phyloP scores from a whole-genome alignment of 2,113 vertebrate genomes.

The Camelus dromedarius region DNA sequence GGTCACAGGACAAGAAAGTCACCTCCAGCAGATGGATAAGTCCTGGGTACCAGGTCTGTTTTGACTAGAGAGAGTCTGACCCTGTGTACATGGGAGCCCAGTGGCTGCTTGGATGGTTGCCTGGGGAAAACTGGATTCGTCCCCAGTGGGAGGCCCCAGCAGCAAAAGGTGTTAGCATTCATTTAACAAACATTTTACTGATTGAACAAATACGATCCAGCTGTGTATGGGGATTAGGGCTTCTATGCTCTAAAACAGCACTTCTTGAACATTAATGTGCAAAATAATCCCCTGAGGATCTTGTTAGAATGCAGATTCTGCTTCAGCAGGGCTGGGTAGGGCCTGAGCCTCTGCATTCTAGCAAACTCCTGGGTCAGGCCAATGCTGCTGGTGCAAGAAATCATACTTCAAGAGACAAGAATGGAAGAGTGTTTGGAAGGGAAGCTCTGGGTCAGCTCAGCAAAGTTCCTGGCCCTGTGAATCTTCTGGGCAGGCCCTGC shows the following conservation, averaged over 20 bases:
- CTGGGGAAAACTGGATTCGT: not conserved
- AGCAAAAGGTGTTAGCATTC: not conserved
- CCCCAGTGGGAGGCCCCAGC: not conserved
- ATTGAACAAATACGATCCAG: not conserved
- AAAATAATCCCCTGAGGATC: not conserved
- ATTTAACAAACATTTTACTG: not conserved
- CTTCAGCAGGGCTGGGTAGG: not conserved
- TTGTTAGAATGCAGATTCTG: not conserved
- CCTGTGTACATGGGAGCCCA: too few species aligned
- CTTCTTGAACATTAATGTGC: not conserved
- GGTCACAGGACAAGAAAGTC: not conserved
- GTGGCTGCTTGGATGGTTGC: not conserved
- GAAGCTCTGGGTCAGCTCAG: not conserved
- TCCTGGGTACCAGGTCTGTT: not conserved
- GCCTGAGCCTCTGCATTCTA: not conserved
- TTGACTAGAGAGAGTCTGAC: not conserved
- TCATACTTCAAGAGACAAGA: not conserved
- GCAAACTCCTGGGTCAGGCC: not conserved
- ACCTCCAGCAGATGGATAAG: not conserved
- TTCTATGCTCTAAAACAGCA: not conserved
- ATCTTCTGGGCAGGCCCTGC: not conserved
- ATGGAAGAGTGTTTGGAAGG: not conserved
- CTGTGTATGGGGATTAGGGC: not conserved
- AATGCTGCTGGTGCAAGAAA: not conserved
- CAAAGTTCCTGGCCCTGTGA: not conserved